Evolutionary conservation across 2,888 invertebrate species (phyloP).

Genomic region (Notodonta ziczac): DNA sequence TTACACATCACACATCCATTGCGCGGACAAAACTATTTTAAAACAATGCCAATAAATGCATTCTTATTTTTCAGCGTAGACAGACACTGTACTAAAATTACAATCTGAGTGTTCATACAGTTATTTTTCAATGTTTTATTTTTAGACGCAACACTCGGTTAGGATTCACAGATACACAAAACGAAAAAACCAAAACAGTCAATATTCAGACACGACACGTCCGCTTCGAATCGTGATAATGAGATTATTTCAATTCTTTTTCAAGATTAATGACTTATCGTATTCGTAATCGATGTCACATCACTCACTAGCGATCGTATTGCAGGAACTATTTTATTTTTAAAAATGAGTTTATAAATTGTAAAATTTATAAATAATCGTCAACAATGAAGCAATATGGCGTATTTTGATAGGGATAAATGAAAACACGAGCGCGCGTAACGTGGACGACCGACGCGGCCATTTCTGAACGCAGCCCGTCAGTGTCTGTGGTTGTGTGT

Average conservation of each 20-base stretch:
- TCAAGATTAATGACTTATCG: background rate
- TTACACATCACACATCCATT: slow-evolving; percentile 54
- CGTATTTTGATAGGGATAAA: slow-evolving; percentile 73
- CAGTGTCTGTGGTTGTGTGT: slow-evolving; percentile 48
- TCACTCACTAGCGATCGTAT: background rate
- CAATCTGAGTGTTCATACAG: slow-evolving; percentile 34
- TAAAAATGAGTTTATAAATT: slow-evolving; percentile 9
- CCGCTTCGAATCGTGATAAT: slow-evolving; percentile 37
- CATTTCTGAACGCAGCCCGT: slow-evolving; percentile 64
- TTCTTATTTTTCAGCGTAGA: slow-evolving; percentile 58
- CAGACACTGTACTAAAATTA: slow-evolving; percentile 68
- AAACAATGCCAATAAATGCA: slow-evolving; percentile 60
- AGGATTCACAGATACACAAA: slow-evolving; percentile 11
- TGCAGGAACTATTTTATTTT: slow-evolving; percentile 19
- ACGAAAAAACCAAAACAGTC: slow-evolving; percentile 4
- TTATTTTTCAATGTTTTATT: slow-evolving; percentile 59
- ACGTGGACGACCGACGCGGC: slow-evolving; percentile 56
- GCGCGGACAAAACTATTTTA: slow-evolving; percentile 41
- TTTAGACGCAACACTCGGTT: slow-evolving; percentile 47
- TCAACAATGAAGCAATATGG: slow-evolving; percentile 76
- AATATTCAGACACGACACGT: slow-evolving; percentile 20
- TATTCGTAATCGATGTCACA: slow-evolving; percentile 2
- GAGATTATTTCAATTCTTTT: slow-evolving; percentile 12
- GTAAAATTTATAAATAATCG: slow-evolving; percentile 41
- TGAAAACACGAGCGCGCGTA: slow-evolving; percentile 66